These are phyloP conservation scores for Sphyrna mokarran DNA, from an alignment of 2,113 vertebrate genomes.

Conservation along the genomic window DNA sequence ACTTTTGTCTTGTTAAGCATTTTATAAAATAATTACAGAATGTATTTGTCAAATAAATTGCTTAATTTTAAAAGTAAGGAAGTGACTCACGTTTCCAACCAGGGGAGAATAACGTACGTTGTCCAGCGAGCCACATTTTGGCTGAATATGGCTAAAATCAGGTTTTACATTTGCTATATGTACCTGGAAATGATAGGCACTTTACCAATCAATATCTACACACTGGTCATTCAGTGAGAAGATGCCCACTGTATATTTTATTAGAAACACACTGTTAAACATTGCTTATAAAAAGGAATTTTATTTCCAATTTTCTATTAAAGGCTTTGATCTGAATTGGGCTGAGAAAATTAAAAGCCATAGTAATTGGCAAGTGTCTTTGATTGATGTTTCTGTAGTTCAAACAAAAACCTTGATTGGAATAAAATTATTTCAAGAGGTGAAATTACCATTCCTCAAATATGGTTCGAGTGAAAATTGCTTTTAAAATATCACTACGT, in stretches of 20 bases:
- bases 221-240: conserved; percentile 36
- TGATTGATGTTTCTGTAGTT: neutral
- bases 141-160: conserved; percentile 60
- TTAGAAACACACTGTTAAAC: neutral
- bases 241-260: conserved; percentile 4
- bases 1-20: neutral
- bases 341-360: neutral
- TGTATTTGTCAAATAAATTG: conserved; percentile 3
- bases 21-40: neutral
- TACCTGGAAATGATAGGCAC: conserved; percentile 51
- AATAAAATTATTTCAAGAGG: neutral
- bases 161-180: conserved; percentile 61
- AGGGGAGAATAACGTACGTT: conserved; percentile 53
- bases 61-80: conserved; percentile 16
- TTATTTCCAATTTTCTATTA: conserved; percentile 12
- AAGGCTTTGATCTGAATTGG: conserved; percentile 1
- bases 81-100: conserved; percentile 56
- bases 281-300: conserved; percentile 20
- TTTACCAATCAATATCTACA: conserved; percentile 38
- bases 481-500: neutral
- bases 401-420: neutral
- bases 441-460: neutral
- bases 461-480: neutral
- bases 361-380: neutral
- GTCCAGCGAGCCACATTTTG: conserved; percentile 61